Percentiles rank a stretch among this genome's conserved stretches.
Evolutionary conservation across 2,113 vertebrate species (phyloP).

Genomic region (Oostethus manadensis): DNA sequence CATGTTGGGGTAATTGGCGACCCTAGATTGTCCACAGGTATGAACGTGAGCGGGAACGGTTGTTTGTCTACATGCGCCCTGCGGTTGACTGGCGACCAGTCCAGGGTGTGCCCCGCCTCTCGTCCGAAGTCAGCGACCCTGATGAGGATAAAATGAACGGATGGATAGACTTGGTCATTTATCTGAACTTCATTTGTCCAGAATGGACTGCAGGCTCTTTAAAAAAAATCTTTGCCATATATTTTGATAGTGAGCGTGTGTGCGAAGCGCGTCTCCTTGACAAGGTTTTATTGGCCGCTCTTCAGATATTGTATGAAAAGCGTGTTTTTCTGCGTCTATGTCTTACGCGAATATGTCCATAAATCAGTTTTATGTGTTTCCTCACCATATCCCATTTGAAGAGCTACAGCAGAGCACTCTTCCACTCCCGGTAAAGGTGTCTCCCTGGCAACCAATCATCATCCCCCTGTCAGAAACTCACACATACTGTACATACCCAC

Average conservation of each 20-base stretch:
- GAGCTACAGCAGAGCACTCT: slow-evolving; percentile 12
- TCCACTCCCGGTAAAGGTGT: slow-evolving; percentile 25
- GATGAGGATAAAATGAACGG: too few species aligned
- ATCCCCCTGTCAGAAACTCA: slow-evolving; percentile 6
- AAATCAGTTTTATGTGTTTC: not conserved
- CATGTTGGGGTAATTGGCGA: too few species aligned
- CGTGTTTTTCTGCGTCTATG: slow-evolving; percentile 12
- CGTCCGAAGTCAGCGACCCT: too few species aligned
- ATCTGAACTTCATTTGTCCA: slow-evolving; percentile 1
- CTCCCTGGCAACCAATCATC: slow-evolving; percentile 48
- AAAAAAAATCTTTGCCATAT: slow-evolving; percentile 27
- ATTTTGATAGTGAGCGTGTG: slow-evolving; percentile 32
- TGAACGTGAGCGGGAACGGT: too few species aligned
- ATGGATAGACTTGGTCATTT: not conserved
- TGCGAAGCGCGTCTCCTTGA: slow-evolving; percentile 29
- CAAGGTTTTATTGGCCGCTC: slow-evolving; percentile 42
- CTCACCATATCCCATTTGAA: slow-evolving; percentile 16
- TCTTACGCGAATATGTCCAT: not conserved
- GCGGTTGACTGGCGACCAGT: too few species aligned
- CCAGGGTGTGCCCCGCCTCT: too few species aligned
- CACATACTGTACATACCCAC: not conserved
- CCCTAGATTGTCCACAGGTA: too few species aligned
- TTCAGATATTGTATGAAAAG: slow-evolving; percentile 45
- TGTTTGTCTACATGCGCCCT: too few species aligned
- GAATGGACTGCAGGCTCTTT: slow-evolving; percentile 11